These are phyloP conservation scores for Parnassius mnemosyne DNA, from an alignment of 2,888 invertebrate species.

Conservation along the genomic window DNA sequence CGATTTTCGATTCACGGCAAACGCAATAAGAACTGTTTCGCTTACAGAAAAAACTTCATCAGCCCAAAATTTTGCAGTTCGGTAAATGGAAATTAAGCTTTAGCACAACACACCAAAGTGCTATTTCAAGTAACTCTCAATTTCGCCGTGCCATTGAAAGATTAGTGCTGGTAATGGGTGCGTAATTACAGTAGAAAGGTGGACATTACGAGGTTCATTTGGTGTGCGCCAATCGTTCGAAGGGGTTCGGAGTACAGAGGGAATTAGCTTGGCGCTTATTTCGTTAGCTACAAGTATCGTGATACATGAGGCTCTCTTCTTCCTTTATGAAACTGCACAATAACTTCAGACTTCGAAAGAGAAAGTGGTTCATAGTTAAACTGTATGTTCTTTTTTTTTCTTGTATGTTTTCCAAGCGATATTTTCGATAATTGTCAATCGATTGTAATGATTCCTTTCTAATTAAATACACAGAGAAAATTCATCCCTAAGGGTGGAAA, in stretches of 20 bases:
- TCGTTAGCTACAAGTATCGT: conserved; percentile 58
- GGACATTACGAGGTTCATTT: conserved; percentile 77
- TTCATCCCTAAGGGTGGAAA: no score
- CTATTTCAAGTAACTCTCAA: conserved; percentile 37
- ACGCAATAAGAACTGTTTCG: conserved; percentile 64
- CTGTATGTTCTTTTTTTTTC: no score
- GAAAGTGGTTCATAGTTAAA: no score
- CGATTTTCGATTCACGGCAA: conserved; percentile 62
- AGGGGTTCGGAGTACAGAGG: conserved; percentile 62
- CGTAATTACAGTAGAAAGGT: conserved; percentile 79
- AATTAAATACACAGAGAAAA: no score
- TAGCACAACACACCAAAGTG: conserved; percentile 42
- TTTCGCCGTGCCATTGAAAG: conserved; percentile 46
- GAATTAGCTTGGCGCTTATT: conserved; percentile 53
- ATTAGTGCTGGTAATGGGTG: conserved; percentile 74
- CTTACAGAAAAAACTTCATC: conserved; percentile 42
- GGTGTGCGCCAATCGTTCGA: conserved; percentile 65
- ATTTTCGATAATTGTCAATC: no score
- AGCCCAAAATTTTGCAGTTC: conserved; percentile 15
- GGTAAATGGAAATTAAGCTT: conserved; percentile 41
- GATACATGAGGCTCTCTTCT: conserved; percentile 33
- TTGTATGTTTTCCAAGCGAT: no score
- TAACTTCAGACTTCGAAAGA: background rate
- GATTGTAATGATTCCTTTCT: no score
- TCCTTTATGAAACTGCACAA: background rate